Percentiles rank a stretch among this genome's conserved stretches.
These are phyloP conservation scores for Anaspis maculata DNA, from an alignment of 2,888 invertebrate species.

Conservation along the genomic window DNA sequence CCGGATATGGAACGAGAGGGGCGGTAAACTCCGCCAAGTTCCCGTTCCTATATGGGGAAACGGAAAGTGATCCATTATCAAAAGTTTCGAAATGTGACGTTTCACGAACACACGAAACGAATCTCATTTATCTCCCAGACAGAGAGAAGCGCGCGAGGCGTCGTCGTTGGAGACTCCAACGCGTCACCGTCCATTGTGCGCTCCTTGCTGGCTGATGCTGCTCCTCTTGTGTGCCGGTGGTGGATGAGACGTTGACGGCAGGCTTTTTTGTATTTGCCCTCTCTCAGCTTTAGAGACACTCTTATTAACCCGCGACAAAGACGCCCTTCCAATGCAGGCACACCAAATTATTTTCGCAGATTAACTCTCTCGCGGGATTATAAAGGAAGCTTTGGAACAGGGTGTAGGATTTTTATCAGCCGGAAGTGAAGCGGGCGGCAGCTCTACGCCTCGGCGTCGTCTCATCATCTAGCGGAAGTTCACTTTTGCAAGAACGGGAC, in stretches of 20 bases:
- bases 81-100: conserved; percentile 24
- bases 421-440: not conserved
- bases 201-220: no score
- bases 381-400: conserved; percentile 5
- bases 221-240: conserved; percentile 13
- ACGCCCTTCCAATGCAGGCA: conserved; percentile 12
- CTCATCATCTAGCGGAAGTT: no score
- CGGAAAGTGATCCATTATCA: conserved; percentile 26
- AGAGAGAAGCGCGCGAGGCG: conserved; percentile 12
- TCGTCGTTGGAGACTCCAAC: conserved; percentile 9
- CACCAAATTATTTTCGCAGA: conserved; percentile 13
- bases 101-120: conserved; percentile 15
- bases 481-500: no score
- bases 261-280: not conserved
- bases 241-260: not conserved
- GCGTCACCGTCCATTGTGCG: no score
- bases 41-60: no score
- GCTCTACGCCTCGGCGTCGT: no score
- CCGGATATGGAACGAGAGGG: no score
- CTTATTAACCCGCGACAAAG: conserved; percentile 18
- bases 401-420: conserved; percentile 8
- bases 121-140: conserved; percentile 18
- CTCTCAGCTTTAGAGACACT: conserved; percentile 14
- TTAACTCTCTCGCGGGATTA: conserved; percentile 9
- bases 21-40: no score